These are phyloP conservation scores for Thymelicus lineola DNA, from an alignment of 2,888 invertebrate genomes.

Conservation along the genomic window DNA sequence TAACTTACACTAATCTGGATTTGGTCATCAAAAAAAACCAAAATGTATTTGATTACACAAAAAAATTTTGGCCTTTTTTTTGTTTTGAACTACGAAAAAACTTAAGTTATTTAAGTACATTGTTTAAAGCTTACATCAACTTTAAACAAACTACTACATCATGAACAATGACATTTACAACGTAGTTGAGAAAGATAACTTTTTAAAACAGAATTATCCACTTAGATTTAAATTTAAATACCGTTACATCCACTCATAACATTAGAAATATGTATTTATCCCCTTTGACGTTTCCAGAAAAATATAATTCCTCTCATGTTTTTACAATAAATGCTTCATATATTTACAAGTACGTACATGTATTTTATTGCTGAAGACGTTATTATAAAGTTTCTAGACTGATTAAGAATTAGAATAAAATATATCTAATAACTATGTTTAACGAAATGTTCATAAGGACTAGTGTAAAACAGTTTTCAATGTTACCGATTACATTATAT, in stretches of 20 bases:
- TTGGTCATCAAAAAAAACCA: slow-evolving; percentile 71
- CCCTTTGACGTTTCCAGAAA: slow-evolving; percentile 75
- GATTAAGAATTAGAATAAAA: slow-evolving; percentile 68
- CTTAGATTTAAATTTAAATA: slow-evolving; percentile 45
- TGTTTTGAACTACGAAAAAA: slow-evolving; percentile 58
- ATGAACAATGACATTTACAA: slow-evolving; percentile 48
- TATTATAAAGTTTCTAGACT: slow-evolving; percentile 67
- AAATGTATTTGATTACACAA: slow-evolving; percentile 59
- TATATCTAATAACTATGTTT: slow-evolving; percentile 70
- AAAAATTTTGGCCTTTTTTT: slow-evolving; percentile 70
- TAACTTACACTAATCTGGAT: slow-evolving; percentile 73
- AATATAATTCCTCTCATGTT: slow-evolving; percentile 78
- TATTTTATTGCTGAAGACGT: slow-evolving; percentile 82
- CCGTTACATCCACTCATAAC: slow-evolving; percentile 55
- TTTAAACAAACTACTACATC: slow-evolving; percentile 66
- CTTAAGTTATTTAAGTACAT: slow-evolving; percentile 66
- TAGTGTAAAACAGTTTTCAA: slow-evolving; percentile 80
- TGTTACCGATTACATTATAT: slow-evolving; percentile 57
- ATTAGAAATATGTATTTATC: slow-evolving; percentile 57
- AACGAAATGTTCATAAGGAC: slow-evolving; percentile 77
- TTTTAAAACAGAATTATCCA: slow-evolving; percentile 42
- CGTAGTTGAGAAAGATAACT: slow-evolving; percentile 42
- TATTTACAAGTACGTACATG: slow-evolving; percentile 80
- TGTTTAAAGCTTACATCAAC: slow-evolving; percentile 69
- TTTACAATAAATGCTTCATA: slow-evolving; percentile 74